A percentile compares a stretch with the other conserved stretches of the same genome.
Conservation (phyloP, 2,888 invertebrate species). For the Parelbella ahira region DNA sequence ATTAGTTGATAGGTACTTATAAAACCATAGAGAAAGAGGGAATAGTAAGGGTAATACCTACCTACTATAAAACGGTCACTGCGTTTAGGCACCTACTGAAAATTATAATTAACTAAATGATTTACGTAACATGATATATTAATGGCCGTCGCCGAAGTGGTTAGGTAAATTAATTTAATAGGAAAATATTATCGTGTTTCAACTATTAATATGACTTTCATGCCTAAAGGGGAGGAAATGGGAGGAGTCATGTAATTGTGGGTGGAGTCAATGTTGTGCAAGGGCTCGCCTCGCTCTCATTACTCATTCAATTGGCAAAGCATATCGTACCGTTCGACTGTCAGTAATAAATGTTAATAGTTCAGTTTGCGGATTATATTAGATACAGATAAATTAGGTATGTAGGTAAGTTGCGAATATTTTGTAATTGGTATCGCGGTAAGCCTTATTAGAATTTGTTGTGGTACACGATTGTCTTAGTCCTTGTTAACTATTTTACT, state of each 20-base stretch:
- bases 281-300: constrained; percentile 14
- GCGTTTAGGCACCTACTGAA: too few relatives aligned
- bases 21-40: too few relatives aligned
- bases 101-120: too few relatives aligned
- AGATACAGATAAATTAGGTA: not conserved
- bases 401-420: not conserved
- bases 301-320: constrained; percentile 10
- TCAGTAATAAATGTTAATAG: constrained; percentile 13
- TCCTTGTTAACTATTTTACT: too few relatives aligned
- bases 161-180: not conserved
- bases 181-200: not conserved
- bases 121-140: too few relatives aligned
- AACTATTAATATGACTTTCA: too few relatives aligned
- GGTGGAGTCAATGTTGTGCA: constrained; percentile 5
- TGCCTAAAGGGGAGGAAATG: constrained; percentile 18
- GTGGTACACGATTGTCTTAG: too few relatives aligned
- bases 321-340: constrained; percentile 5
- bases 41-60: too few relatives aligned
- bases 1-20: too few relatives aligned
- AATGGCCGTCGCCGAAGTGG: not conserved
- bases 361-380: constrained; percentile 2
- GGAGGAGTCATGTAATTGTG: constrained; percentile 10
- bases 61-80: too few relatives aligned
- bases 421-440: not conserved
- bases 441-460: constrained; percentile 3